Evolutionary conservation across 2,888 invertebrate genomes (phyloP).

Genomic region (Lasioglossum calceatum): DNA sequence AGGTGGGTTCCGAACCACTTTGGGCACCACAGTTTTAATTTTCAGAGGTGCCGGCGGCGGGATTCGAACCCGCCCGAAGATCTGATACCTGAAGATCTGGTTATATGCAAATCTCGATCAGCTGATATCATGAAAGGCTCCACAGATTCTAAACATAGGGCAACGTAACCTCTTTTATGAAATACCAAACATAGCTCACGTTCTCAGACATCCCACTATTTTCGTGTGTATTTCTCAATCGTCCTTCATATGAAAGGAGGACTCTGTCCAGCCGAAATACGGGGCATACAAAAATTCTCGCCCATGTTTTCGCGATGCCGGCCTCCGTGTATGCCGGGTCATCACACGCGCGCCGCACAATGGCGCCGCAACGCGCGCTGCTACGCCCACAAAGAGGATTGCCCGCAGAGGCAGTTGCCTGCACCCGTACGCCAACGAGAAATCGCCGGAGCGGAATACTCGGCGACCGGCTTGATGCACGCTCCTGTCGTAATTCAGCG

Average conservation of each 20-base stretch:
- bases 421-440: slow-evolving; percentile 56
- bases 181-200: not conserved
- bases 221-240: not conserved
- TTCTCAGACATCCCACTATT: not conserved
- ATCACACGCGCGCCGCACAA: slow-evolving; percentile 35
- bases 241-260: not conserved
- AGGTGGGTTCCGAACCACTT: no score
- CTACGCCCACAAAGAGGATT: slow-evolving; percentile 38
- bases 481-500: slow-evolving; percentile 79
- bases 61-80: no score
- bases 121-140: no score
- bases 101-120: not conserved
- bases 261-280: not conserved
- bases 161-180: not conserved
- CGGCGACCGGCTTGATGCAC: slow-evolving; percentile 55
- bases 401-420: slow-evolving; percentile 23
- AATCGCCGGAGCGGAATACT: slow-evolving; percentile 76
- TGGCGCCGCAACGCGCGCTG: slow-evolving; percentile 14
- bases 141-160: no score
- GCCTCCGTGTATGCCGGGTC: not conserved
- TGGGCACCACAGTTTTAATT: no score
- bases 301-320: not conserved
- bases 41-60: no score
- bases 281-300: not conserved
- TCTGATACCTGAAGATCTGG: not conserved